Base-by-base conservation (phyloP, 2,797 vertebrate species). In the Poeciliopsis presidionis region DNA sequence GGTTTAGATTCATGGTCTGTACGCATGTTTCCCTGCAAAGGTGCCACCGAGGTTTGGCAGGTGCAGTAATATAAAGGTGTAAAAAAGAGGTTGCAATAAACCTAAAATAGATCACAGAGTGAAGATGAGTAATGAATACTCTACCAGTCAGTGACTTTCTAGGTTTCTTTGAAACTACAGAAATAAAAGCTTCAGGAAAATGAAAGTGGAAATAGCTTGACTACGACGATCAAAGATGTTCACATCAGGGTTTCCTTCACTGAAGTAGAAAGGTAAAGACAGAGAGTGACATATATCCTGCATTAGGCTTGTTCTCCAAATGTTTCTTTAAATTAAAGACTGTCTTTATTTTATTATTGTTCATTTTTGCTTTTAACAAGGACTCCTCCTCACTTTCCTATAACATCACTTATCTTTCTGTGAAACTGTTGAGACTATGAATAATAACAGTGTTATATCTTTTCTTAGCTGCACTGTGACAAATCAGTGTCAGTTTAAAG, bases 81-180 rank as follows among this genome's bases (percentile, higher is more conserved):
- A 70, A 45, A 45, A 70, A 70, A 45, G 67, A n/a, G 67, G 41
- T 25, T 70, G 41, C 2, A 1, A 13, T 70, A 70, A 43, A 45
- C 41, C 25, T n/a, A 70, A 70, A 70, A 70, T 70, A 45, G 67
- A n/a, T 45, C 41, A 70, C 67, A 70, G 41, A 70, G 39, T n/a
- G 25, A 70, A 70, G 11, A 1, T 41, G 63, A 39, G 36, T 41
- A 41, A 41, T 67, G 25, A 67, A 22, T 13, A 41, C 20, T 41
- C 36, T 67, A 36, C 20, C 11, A 7, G 63, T 67, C 63, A 41
- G 36, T 41, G 63, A 41, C 8, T 25, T 45, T 7, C 22, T 41
- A 14, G 25, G 65, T 45, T 69, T 7, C 65, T 69, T 25, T 43
- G n/a, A 43, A 45, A n/a, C 41, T n/a, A 16, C 41, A 45, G 7